phyloP scores from a whole-genome alignment of 2,113 vertebrate genomes.

The Carassius auratus region DNA sequence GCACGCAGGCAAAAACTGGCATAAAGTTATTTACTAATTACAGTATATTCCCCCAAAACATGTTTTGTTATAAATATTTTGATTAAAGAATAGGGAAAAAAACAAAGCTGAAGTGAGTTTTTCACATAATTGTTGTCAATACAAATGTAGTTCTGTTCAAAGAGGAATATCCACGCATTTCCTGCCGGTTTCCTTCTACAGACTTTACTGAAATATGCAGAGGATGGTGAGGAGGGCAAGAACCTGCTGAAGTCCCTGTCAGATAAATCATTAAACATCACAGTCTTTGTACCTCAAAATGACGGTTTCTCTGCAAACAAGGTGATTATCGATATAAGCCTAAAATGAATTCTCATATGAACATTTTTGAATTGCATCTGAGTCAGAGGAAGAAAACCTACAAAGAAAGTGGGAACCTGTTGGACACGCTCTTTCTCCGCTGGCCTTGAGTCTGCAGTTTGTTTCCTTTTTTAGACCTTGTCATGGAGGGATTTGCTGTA shows the following conservation, averaged over 20 bases:
- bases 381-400: background rate
- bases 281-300: constrained; percentile 89
- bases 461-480: constrained; percentile 76
- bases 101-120: background rate
- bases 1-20: background rate
- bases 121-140: background rate
- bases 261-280: constrained; percentile 79
- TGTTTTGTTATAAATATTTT: background rate
- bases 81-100: background rate
- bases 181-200: constrained; percentile 54
- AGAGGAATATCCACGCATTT: background rate
- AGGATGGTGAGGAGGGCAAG: constrained; percentile 74
- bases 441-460: background rate
- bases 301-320: constrained; percentile 82
- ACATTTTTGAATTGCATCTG: background rate
- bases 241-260: constrained; percentile 82
- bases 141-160: background rate
- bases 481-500: constrained; percentile 88
- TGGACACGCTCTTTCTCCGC: background rate
- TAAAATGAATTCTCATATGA: background rate
- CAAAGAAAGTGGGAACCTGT: background rate
- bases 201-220: constrained; percentile 84
- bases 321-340: constrained; percentile 65
- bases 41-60: background rate
- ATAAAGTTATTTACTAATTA: background rate